phyloP scores from a whole-genome alignment of 1,140 invertebrate genomes.

The Euschistus heros region DNA sequence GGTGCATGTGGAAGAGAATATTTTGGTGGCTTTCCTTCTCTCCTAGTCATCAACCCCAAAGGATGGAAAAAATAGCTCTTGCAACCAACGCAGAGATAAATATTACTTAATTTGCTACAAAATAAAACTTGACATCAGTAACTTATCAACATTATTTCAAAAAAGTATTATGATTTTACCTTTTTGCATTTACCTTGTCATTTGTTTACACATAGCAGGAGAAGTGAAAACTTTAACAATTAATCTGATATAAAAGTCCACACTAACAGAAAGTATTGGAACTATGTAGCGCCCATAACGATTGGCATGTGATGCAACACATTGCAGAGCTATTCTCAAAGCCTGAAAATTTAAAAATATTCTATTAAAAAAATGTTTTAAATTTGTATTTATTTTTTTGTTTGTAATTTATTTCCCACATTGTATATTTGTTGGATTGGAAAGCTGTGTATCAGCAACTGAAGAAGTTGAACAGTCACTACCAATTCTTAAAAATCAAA shows the following conservation, averaged over 20 bases:
- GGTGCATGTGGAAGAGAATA: slow-evolving; percentile 54
- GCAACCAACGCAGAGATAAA: slow-evolving; percentile 84
- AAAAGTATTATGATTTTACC: no score
- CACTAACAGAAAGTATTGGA: slow-evolving; percentile 82
- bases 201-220: slow-evolving; percentile 71
- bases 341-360: no score
- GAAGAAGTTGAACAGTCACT: no score
- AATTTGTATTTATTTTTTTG: no score
- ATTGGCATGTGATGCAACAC: slow-evolving; percentile 83
- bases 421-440: no score
- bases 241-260: slow-evolving; percentile 94
- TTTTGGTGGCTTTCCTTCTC: slow-evolving; percentile 47
- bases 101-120: slow-evolving; percentile 67
- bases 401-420: no score
- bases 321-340: slow-evolving; percentile 81
- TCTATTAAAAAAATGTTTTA: no score
- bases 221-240: slow-evolving; percentile 79
- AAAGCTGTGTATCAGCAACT: no score
- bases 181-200: slow-evolving; percentile 54
- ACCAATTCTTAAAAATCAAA: background rate
- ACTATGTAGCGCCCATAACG: slow-evolving; percentile 86
- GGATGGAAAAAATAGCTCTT: slow-evolving; percentile 65
- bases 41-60: slow-evolving; percentile 40
- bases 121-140: slow-evolving; percentile 17
- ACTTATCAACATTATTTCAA: background rate